phyloP scores from a whole-genome alignment of 30 jellyfish, hydroid and myxozoan species.

The Chrysaora quinquecirrha region DNA sequence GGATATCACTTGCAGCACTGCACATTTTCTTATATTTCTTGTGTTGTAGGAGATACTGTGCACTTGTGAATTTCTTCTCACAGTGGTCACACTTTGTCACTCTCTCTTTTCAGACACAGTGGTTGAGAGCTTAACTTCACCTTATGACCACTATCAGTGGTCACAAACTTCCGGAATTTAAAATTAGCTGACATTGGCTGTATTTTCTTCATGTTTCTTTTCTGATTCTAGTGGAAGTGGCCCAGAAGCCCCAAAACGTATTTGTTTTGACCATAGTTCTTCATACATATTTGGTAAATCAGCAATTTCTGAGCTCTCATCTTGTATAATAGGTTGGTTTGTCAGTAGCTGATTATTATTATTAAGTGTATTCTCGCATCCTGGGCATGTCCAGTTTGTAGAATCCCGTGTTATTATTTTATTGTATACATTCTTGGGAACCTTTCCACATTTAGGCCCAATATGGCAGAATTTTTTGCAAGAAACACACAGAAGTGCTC shows the following conservation, averaged over 20 bases:
- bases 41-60: background rate
- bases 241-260: too few relatives aligned
- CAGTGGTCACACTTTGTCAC: background rate
- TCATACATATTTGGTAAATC: too few relatives aligned
- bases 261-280: too few relatives aligned
- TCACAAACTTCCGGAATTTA: background rate
- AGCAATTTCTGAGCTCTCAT: too few relatives aligned
- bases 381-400: constrained; percentile 14
- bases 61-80: background rate
- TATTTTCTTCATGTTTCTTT: background rate
- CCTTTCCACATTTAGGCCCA: constrained; percentile 31
- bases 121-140: background rate
- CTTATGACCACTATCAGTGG: background rate
- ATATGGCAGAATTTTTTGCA: constrained; percentile 32
- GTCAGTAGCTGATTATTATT: constrained; percentile 15
- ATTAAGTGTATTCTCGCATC: constrained; percentile 12
- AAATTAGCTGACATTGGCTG: background rate
- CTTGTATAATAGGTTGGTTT: constrained; percentile 9
- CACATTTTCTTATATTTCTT: background rate
- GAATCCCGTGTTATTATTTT: constrained; percentile 4
- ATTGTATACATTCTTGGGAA: constrained; percentile 17
- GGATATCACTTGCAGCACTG: background rate
- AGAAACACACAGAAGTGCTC: constrained; percentile 37
- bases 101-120: background rate
- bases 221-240: background rate